These are phyloP conservation scores for Drosophila pachea DNA, from an alignment of 1,140 invertebrate genomes.

Conservation along the genomic window DNA sequence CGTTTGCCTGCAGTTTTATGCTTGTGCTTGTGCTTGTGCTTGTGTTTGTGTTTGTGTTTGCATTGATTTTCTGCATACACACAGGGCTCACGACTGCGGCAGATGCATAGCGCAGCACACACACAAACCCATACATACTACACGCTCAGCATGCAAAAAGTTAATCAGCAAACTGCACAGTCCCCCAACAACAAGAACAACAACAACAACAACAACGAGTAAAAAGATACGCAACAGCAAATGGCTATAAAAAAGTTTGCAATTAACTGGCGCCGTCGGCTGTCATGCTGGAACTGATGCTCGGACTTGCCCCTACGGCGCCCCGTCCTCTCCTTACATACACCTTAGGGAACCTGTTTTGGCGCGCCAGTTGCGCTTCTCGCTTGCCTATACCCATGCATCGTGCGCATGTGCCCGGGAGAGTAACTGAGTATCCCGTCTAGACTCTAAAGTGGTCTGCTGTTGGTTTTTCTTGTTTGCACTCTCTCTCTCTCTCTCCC, in stretches of 20 bases:
- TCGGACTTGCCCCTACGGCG: constrained; percentile 17
- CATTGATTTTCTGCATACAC: constrained; percentile 68
- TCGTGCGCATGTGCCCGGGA: constrained; percentile 55
- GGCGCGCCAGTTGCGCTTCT: constrained; percentile 56
- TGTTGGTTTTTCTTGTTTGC: background rate
- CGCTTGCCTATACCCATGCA: constrained; percentile 33
- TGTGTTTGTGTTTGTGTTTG: constrained; percentile 62
- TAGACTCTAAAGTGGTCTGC: constrained; percentile 27
- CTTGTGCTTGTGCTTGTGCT: constrained; percentile 40
- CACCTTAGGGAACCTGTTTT: constrained; percentile 68
- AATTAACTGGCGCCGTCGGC: constrained; percentile 77
- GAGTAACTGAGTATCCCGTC: constrained; percentile 16
- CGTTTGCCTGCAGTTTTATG: constrained; percentile 51
- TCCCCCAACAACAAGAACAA: constrained; percentile 36
- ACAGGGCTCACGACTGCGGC: constrained; percentile 29
- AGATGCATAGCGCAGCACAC: constrained; percentile 48
- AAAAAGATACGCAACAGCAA: constrained; percentile 43
- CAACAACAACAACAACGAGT: constrained; percentile 21
- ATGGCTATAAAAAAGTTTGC: constrained; percentile 65
- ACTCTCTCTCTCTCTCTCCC: constrained; percentile 9
- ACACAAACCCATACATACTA: constrained; percentile 30
- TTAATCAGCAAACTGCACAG: constrained; percentile 61
- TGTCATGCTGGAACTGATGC: constrained; percentile 62
- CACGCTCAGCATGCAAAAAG: constrained; percentile 70
- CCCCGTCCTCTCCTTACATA: background rate